Conservation (phyloP, 1,140 invertebrate species). For the Acromyrmex echinatior region DNA sequence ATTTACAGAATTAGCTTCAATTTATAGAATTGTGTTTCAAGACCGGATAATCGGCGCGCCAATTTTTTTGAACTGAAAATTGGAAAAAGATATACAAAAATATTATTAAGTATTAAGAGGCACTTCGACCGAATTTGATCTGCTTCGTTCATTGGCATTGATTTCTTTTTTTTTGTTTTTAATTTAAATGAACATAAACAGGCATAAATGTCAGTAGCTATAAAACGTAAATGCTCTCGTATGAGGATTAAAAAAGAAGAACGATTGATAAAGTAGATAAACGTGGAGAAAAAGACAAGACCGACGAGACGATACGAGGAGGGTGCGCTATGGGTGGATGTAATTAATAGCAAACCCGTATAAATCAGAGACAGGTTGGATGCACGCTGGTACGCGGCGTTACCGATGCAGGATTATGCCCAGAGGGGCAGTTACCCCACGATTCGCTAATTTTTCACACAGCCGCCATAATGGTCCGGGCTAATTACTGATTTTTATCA, state of each 20-base stretch:
- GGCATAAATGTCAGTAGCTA: not conserved
- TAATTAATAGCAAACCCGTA: conserved; percentile 87
- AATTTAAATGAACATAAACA: conserved; percentile 1
- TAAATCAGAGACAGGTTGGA: conserved; percentile 86
- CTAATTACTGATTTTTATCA: conserved; percentile 87
- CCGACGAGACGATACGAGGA: conserved; percentile 7
- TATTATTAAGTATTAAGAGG: too few species aligned
- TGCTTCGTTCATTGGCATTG: not conserved
- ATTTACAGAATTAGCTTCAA: too few species aligned
- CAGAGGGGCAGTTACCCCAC: conserved; percentile 85
- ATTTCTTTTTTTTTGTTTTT: not conserved
- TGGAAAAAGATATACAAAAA: too few species aligned
- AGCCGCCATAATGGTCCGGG: conserved; percentile 86
- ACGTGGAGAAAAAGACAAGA: conserved; percentile 49
- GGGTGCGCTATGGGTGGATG: conserved; percentile 71
- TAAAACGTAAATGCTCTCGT: not conserved
- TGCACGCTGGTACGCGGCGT: conserved; percentile 79
- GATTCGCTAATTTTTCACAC: conserved; percentile 86
- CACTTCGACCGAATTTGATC: too few species aligned
- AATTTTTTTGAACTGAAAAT: too few species aligned
- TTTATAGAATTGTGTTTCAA: too few species aligned
- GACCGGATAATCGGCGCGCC: too few species aligned
- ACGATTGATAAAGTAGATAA: conserved; percentile 33
- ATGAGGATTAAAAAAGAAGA: conserved; percentile 53
- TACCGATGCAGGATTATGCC: conserved; percentile 81